phyloP scores from a whole-genome alignment of 2,113 vertebrate species.

The Callipepla californica region DNA sequence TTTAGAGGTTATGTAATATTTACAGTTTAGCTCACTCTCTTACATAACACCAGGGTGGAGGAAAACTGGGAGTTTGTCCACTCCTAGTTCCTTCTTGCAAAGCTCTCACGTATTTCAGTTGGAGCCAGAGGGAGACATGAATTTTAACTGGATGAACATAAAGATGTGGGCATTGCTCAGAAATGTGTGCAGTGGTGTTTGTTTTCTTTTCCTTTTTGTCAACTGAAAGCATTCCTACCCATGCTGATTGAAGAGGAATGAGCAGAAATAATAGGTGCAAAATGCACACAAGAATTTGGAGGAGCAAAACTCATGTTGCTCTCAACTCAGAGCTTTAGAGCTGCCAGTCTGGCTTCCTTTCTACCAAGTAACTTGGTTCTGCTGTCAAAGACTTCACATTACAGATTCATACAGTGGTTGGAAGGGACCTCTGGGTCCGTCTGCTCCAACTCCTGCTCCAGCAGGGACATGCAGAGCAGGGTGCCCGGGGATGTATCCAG shows the following conservation, averaged over 20 bases:
- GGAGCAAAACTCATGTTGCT: not conserved
- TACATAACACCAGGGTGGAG: slow-evolving; percentile 20
- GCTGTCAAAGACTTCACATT: not conserved
- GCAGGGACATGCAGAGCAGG: not conserved
- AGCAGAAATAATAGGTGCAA: not conserved
- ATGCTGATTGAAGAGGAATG: not conserved
- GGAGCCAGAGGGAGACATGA: not conserved
- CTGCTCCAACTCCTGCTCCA: not conserved
- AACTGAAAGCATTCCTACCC: rapidly evolving
- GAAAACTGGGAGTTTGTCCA: not conserved
- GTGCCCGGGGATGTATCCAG: not conserved
- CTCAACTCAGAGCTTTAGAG: not conserved
- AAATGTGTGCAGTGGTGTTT: not conserved
- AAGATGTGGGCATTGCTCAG: not conserved
- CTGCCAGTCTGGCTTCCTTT: not conserved
- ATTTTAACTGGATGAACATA: not conserved
- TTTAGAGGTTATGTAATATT: slow-evolving; percentile 16
- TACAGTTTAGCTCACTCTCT: slow-evolving; percentile 39
- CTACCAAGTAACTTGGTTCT: not conserved
- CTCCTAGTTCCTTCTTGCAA: slow-evolving; percentile 1
- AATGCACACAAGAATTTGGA: not conserved
- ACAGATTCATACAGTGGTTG: not conserved
- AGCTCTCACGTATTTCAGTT: not conserved
- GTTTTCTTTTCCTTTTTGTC: not conserved
- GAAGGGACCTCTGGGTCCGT: not conserved